A percentile compares a stretch with the other conserved stretches of the same genome.
These are phyloP conservation scores for Regulus satrapa DNA, from an alignment of 2,113 vertebrate genomes.

Conservation along the genomic window DNA sequence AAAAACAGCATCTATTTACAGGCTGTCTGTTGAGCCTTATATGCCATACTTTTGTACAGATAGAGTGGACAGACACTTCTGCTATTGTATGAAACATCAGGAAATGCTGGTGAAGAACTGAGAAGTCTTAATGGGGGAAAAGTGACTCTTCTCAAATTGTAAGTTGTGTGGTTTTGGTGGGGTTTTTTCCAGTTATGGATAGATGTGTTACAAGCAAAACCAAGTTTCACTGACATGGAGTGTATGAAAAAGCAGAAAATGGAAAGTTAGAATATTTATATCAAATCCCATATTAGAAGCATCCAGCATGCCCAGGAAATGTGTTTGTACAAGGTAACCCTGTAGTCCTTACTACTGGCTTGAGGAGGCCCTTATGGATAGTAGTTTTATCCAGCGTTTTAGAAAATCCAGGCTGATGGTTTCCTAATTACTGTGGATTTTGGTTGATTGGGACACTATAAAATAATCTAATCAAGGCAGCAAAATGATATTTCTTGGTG, in stretches of 20 bases:
- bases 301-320: not conserved
- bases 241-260: not conserved
- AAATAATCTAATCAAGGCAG: not conserved
- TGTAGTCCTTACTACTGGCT: not conserved
- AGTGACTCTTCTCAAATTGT: not conserved
- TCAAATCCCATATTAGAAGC: not conserved
- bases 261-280: not conserved
- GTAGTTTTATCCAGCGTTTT: not conserved
- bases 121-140: not conserved
- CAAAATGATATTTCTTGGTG: not conserved
- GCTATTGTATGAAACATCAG: not conserved
- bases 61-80: not conserved
- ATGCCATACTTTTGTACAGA: not conserved
- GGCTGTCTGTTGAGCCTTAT: not conserved
- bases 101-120: not conserved
- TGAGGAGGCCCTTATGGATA: not conserved
- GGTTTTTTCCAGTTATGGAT: accelerated
- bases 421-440: not conserved
- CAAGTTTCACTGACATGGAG: not conserved
- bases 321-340: not conserved
- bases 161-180: not conserved
- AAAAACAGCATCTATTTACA: not conserved
- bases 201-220: not conserved
- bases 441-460: not conserved
- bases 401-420: not conserved